Evolutionary conservation across 2,888 invertebrate genomes (phyloP).

Genomic region (Tribolium freemani): DNA sequence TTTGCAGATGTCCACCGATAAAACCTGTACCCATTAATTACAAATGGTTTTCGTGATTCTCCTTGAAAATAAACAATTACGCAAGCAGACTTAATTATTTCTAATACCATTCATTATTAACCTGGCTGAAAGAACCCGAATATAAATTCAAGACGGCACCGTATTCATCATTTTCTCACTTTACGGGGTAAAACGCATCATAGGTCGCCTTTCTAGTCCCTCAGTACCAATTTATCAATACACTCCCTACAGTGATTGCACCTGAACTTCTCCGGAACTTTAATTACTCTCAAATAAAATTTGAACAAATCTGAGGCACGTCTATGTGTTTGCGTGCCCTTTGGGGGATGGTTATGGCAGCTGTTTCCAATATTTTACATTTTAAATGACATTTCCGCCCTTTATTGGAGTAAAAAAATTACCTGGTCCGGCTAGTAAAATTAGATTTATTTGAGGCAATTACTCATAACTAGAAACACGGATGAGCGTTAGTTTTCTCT

Average conservation of each 20-base stretch:
- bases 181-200: not conserved
- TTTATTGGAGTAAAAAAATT: not conserved
- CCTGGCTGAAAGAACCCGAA: not conserved
- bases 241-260: conserved; percentile 4
- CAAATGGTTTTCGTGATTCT: conserved; percentile 5
- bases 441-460: not conserved
- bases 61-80: conserved; percentile 14
- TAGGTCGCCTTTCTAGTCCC: conserved; percentile 3
- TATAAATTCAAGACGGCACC: not conserved
- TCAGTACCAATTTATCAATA: conserved; percentile 12
- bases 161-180: not conserved
- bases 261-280: conserved; percentile 15
- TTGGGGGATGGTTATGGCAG: conserved; percentile 18
- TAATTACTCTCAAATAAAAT: conserved; percentile 13
- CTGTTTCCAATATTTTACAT: conserved; percentile 35
- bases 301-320: not conserved
- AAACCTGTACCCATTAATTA: conserved; percentile 6
- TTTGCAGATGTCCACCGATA: not conserved
- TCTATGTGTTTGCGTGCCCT: not conserved
- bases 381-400: conserved; percentile 29
- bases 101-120: not conserved
- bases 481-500: conserved; percentile 22
- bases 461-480: not conserved
- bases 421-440: not conserved
- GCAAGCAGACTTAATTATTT: conserved; percentile 15